phyloP scores from a whole-genome alignment of 2,888 invertebrate species.

The Chouioia cunea region DNA sequence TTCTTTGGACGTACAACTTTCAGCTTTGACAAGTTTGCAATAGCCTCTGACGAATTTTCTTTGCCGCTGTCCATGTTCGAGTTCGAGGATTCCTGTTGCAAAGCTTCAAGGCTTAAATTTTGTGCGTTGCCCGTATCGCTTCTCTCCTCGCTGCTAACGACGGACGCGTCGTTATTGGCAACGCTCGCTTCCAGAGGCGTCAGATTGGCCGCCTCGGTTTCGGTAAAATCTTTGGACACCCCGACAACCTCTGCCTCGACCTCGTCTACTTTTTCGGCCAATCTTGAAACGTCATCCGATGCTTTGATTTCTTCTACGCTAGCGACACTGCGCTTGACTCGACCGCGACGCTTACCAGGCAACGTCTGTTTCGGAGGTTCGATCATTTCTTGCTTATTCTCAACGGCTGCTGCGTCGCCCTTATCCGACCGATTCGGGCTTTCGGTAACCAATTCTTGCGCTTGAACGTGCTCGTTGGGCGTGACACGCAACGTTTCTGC shows the following conservation, averaged over 20 bases:
- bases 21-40: conserved; percentile 57
- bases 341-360: conserved; percentile 52
- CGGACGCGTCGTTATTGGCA: background rate
- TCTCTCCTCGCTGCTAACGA: background rate
- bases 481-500: conserved; percentile 17
- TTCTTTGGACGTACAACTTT: conserved; percentile 62
- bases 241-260: conserved; percentile 4
- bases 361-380: conserved; percentile 30
- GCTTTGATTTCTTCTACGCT: background rate
- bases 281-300: background rate
- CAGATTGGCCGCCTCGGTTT: conserved; percentile 20
- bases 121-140: conserved; percentile 44
- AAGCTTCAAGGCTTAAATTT: conserved; percentile 56
- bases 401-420: conserved; percentile 35
- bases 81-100: conserved; percentile 62
- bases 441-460: background rate
- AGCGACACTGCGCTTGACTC: conserved; percentile 44
- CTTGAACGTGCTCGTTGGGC: conserved; percentile 24
- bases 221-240: conserved; percentile 6
- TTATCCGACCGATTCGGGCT: conserved; percentile 6
- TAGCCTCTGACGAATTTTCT: conserved; percentile 62
- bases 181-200: conserved; percentile 8
- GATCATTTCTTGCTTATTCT: conserved; percentile 3
- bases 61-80: conserved; percentile 66
- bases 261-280: background rate